Conservation (phyloP, 2,113 vertebrate species). For the Hyperoodon ampullatus region DNA sequence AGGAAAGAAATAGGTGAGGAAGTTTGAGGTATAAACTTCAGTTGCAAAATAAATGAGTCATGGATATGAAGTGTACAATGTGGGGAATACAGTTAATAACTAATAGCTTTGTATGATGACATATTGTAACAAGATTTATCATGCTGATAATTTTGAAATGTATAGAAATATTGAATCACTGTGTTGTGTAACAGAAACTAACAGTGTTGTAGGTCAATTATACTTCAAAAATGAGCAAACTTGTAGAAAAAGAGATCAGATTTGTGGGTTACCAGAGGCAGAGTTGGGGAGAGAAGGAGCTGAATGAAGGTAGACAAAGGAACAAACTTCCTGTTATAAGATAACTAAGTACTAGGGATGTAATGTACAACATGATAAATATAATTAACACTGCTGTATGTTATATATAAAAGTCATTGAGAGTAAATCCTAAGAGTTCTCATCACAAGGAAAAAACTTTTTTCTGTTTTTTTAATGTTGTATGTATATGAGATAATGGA, state of each 20-base stretch:
- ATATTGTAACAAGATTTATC: background rate
- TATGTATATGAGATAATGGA: no score
- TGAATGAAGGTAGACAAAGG: background rate
- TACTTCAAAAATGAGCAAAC: background rate
- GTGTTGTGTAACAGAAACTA: background rate
- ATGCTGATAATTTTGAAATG: background rate
- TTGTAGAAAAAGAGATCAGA: background rate
- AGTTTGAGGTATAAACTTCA: background rate
- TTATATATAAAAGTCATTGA: no score
- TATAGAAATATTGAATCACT: background rate
- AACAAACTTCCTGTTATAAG: background rate
- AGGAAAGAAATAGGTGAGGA: background rate
- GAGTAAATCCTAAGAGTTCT: no score
- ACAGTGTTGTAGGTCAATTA: background rate
- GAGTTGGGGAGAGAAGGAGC: background rate
- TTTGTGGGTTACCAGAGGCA: background rate
- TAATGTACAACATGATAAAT: background rate
- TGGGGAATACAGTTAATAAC: background rate
- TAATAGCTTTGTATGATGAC: background rate
- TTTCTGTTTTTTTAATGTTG: no score
- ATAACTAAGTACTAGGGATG: background rate
- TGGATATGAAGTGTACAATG: background rate
- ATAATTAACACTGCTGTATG: background rate
- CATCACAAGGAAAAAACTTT: no score
- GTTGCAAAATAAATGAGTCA: background rate